Evolutionary conservation across 1,140 invertebrate genomes (phyloP).

Genomic region (Chironomus tepperi): DNA sequence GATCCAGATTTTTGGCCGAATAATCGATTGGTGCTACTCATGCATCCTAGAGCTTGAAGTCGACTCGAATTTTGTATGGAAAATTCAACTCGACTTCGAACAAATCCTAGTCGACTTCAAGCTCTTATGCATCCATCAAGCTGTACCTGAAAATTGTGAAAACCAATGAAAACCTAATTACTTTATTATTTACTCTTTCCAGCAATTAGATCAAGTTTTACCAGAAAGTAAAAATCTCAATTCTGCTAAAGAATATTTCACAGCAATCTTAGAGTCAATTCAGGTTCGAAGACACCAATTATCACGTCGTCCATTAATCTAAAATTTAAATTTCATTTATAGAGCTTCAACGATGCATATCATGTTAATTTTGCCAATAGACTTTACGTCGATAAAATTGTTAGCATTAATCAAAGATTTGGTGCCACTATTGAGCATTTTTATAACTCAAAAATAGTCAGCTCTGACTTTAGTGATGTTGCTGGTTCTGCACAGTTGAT

Average conservation of each 20-base stretch:
- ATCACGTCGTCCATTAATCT: not conserved
- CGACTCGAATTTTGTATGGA: no score
- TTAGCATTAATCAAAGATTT: conserved; percentile 49
- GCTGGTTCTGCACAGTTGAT: conserved; percentile 46
- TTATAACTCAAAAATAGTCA: conserved; percentile 51
- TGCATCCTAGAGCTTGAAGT: no score
- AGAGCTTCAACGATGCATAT: conserved; percentile 44
- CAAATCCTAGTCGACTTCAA: no score
- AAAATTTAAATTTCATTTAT: conserved; percentile 28
- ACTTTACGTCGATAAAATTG: conserved; percentile 51
- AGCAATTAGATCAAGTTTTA: conserved; percentile 48
- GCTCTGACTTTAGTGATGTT: conserved; percentile 52
- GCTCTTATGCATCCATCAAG: no score
- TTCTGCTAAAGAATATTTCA: not conserved
- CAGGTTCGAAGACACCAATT: conserved; percentile 37
- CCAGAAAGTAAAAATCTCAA: not conserved
- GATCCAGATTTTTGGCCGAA: no score
- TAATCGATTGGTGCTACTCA: no score
- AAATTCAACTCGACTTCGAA: no score
- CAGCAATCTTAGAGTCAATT: conserved; percentile 36
- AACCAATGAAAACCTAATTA: not conserved
- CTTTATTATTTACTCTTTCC: not conserved
- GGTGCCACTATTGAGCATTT: conserved; percentile 42
- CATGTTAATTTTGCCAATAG: conserved; percentile 54
- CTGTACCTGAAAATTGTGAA: no score